These are phyloP conservation scores for Sardina pilchardus DNA, from an alignment of 2,113 vertebrate species.

Conservation along the genomic window DNA sequence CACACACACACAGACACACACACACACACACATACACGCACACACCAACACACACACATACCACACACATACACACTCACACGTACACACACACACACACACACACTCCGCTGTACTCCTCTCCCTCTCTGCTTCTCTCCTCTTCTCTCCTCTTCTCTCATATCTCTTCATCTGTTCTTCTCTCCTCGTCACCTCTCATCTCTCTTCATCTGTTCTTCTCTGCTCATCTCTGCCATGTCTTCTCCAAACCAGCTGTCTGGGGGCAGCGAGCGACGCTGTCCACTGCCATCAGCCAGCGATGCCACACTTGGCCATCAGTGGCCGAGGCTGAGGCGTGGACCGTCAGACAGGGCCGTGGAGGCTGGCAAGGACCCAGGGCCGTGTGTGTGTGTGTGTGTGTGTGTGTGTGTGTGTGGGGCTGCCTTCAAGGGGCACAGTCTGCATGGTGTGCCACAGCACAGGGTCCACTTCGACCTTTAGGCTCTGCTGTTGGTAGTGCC, in stretches of 20 bases:
- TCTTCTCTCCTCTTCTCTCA: neutral
- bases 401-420: too few relatives aligned
- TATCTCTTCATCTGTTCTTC: neutral
- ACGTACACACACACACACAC: neutral
- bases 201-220: neutral
- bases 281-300: neutral
- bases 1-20: too few relatives aligned
- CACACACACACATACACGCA: neutral
- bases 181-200: neutral
- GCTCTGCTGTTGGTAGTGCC: conserved; percentile 3
- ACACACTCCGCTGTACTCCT: neutral
- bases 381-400: neutral
- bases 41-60: neutral
- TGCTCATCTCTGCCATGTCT: neutral
- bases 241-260: neutral
- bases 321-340: neutral
- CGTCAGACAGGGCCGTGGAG: too few relatives aligned
- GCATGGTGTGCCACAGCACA: conserved; percentile 11
- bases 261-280: neutral
- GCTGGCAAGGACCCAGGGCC: neutral
- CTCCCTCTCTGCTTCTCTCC: neutral
- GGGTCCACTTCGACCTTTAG: neutral
- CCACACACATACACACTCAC: neutral
- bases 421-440: too few relatives aligned
- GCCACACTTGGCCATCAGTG: neutral